Base-by-base conservation (phyloP, 2,888 invertebrate species). In the Drosophila mayaguana region DNA sequence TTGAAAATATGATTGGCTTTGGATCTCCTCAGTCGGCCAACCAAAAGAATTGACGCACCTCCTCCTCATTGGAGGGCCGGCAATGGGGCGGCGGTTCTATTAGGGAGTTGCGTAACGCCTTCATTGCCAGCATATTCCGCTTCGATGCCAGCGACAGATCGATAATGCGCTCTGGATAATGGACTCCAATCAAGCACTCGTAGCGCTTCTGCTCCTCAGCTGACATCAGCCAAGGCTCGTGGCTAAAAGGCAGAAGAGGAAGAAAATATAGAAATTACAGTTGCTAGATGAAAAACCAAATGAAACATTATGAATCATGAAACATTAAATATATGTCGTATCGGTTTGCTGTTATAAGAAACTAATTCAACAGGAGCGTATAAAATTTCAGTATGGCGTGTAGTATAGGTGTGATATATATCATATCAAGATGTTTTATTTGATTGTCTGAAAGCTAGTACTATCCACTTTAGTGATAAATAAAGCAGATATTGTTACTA, bases 161-260 rank as follows among this genome's bases (percentile, higher is more conserved):
- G 36, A 96, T 94, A 1, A 96, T 93, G 0, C 95, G 95, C 36
- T 93, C 93, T 0, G 96, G 96, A 93, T 96, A 96, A 75, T 96
- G 94, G 60, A 93, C 93, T 1, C 96, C 96, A 80, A 95, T 94
- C 55, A 96, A 90, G 90, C 96, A 96, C 14, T 94, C 93, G 8
- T 94, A 94, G 16, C 94, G 93, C 90, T 95, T 94, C 90, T 96
- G 96, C 2, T 95, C 92, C 0, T 94, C 94, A 0, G 94, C 81
- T 0, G 96, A 95, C 57, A 96, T 95, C 60, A 94, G 95, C 96
- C 96, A 96, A 0, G 96, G 96, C 88, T 96, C 95, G 90, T 95
- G 96, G 4, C 95, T 95, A 72, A 8, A 79, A 60, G 1, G 11
- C 4, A 5, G n/a, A n/a, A n/a, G n/a, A n/a, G n/a, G n/a, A 25